phyloP scores from a whole-genome alignment of 2,797 vertebrate species.

The Ctenosaura bakeri region DNA sequence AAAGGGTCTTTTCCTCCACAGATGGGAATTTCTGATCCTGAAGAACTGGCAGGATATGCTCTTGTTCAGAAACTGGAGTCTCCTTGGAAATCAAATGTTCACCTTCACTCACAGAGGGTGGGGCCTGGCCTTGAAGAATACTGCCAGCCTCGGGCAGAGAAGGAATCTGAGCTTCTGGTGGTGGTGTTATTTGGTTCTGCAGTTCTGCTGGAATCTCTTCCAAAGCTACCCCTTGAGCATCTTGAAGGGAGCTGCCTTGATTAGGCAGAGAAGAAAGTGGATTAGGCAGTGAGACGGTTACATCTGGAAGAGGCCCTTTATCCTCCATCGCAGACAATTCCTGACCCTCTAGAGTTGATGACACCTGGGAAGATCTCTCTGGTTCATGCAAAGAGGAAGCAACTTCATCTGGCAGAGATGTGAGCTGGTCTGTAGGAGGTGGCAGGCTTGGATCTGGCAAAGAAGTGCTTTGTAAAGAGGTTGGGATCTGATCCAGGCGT shows the following conservation, averaged over 20 bases:
- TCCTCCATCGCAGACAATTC: neutral
- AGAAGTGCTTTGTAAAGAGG: neutral
- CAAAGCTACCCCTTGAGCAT: neutral
- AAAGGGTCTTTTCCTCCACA: neutral
- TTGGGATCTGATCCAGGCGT: slow-evolving; percentile 11
- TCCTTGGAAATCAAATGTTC: neutral
- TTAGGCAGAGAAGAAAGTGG: slow-evolving; percentile 13
- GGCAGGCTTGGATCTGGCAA: neutral
- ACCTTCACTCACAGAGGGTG: neutral
- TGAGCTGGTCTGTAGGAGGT: neutral
- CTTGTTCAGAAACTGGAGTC: neutral
- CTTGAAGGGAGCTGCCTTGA: neutral
- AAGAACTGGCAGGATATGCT: neutral
- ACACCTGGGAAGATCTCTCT: neutral
- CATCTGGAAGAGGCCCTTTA: neutral
- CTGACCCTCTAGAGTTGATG: neutral
- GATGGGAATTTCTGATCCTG: neutral
- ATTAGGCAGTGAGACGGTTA: neutral
- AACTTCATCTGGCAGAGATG: neutral
- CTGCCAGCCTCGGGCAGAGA: neutral
- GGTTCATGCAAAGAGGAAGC: neutral
- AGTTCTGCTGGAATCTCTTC: neutral
- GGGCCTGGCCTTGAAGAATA: neutral
- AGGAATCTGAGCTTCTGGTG: neutral
- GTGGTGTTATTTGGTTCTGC: slow-evolving; percentile 7